Conservation (phyloP, 1,140 invertebrate genomes). For the Tribolium madens region DNA sequence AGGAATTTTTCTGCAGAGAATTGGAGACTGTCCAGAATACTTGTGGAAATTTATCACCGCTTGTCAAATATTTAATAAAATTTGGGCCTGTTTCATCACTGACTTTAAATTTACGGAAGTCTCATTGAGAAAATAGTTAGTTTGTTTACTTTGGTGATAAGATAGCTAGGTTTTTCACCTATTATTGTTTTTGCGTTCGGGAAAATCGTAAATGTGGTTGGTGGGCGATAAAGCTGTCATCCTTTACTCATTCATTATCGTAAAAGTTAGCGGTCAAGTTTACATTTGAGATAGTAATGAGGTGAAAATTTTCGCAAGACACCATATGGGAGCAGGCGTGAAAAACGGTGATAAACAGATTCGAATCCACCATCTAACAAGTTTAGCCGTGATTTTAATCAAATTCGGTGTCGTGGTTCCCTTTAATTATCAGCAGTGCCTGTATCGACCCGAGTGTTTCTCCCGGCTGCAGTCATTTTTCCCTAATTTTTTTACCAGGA, state of each 20-base stretch:
- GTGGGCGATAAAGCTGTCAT: slow-evolving; percentile 6
- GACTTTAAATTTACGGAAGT: background rate
- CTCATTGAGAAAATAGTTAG: background rate
- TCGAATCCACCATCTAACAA: slow-evolving; percentile 9
- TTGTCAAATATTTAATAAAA: background rate
- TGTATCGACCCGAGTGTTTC: background rate
- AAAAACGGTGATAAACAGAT: background rate
- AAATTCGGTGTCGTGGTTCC: slow-evolving; percentile 22
- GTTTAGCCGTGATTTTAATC: slow-evolving; percentile 26
- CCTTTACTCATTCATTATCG: slow-evolving; percentile 7
- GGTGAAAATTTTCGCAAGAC: slow-evolving; percentile 10
- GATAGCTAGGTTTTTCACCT: background rate
- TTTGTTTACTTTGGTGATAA: background rate
- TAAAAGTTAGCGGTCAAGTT: slow-evolving; percentile 22
- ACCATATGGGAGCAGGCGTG: background rate
- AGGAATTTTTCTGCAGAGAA: slow-evolving; percentile 1
- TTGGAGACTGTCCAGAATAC: background rate
- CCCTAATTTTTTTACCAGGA: background rate
- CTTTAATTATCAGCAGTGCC: slow-evolving; percentile 12
- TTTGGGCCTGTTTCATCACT: background rate
- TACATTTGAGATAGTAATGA: slow-evolving; percentile 8
- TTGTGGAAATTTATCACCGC: background rate
- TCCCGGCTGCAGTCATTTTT: background rate
- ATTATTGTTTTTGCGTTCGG: background rate
- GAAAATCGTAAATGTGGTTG: background rate